These are phyloP conservation scores for Amblyteles armatorius DNA, from an alignment of 2,888 invertebrate species.

Conservation along the genomic window DNA sequence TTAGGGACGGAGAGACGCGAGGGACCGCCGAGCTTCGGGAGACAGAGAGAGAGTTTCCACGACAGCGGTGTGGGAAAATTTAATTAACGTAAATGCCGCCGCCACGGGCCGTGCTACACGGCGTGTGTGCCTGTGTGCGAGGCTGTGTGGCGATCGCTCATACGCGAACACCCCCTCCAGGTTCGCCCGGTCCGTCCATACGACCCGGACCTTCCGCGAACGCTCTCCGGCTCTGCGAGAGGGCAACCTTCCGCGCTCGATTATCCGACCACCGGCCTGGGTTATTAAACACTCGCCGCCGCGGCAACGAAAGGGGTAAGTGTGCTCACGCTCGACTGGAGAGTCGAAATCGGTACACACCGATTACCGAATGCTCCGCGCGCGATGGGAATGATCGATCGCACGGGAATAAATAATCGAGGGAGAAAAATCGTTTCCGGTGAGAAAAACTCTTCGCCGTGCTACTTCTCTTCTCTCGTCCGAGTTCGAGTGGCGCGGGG, in stretches of 20 bases:
- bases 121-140: conserved; percentile 30
- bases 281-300: conserved; percentile 79
- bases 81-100: conserved; percentile 85
- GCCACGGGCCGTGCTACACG: conserved; percentile 81
- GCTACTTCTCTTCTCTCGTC: conserved; percentile 19
- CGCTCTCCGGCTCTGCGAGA: neutral
- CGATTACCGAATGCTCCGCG: conserved; percentile 53
- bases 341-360: neutral
- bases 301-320: conserved; percentile 71
- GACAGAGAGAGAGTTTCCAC: conserved; percentile 71
- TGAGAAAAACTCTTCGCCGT: conserved; percentile 10
- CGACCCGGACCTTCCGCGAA: conserved; percentile 49
- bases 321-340: conserved; percentile 57
- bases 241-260: conserved; percentile 24
- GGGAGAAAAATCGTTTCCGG: neutral
- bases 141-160: conserved; percentile 83
- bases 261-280: conserved; percentile 69
- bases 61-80: conserved; percentile 81
- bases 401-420: neutral
- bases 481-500: conserved; percentile 27
- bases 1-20: conserved; percentile 62
- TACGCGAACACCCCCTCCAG: conserved; percentile 76
- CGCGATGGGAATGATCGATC: conserved; percentile 40
- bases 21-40: conserved; percentile 64
- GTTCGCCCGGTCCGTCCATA: conserved; percentile 52